Evolutionary conservation across 1,140 invertebrate genomes (phyloP).

Genomic region (Hermetia illucens): DNA sequence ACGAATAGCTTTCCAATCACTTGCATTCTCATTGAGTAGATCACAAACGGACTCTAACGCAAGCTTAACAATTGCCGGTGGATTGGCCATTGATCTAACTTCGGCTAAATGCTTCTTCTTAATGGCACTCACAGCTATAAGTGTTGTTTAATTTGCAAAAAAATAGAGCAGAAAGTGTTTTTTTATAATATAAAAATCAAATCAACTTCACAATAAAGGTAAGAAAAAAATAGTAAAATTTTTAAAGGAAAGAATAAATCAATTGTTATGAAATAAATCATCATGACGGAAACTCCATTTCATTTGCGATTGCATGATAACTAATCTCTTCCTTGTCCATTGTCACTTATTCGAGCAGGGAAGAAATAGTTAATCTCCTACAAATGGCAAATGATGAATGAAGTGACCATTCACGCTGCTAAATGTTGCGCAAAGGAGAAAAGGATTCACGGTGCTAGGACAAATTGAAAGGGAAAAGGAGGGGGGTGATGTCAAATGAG

Average conservation of each 20-base stretch:
- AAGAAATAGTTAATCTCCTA: too few species aligned
- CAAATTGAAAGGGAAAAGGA: background rate
- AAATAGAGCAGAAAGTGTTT: background rate
- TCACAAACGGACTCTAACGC: conserved; percentile 92
- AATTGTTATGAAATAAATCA: too few species aligned
- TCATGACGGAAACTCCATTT: too few species aligned
- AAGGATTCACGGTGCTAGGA: too few species aligned
- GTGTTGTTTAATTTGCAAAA: background rate
- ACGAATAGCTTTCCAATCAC: conserved; percentile 90
- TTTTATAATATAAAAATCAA: background rate
- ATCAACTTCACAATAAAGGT: background rate
- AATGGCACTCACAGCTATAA: conserved; percentile 85
- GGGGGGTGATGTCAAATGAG: conserved; percentile 6
- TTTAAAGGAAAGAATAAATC: too few species aligned
- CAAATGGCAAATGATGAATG: too few species aligned
- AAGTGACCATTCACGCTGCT: too few species aligned
- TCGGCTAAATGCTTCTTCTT: conserved; percentile 94
- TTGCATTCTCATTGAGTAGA: conserved; percentile 69
- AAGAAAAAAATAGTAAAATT: too few species aligned
- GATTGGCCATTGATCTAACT: conserved; percentile 87
- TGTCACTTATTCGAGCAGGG: too few species aligned
- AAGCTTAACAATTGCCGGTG: conserved; percentile 82
- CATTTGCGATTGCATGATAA: too few species aligned
- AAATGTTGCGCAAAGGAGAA: too few species aligned
- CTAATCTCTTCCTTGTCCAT: too few species aligned